Conservation (phyloP, 2,888 invertebrate species). For the Cosmia pyralina region DNA sequence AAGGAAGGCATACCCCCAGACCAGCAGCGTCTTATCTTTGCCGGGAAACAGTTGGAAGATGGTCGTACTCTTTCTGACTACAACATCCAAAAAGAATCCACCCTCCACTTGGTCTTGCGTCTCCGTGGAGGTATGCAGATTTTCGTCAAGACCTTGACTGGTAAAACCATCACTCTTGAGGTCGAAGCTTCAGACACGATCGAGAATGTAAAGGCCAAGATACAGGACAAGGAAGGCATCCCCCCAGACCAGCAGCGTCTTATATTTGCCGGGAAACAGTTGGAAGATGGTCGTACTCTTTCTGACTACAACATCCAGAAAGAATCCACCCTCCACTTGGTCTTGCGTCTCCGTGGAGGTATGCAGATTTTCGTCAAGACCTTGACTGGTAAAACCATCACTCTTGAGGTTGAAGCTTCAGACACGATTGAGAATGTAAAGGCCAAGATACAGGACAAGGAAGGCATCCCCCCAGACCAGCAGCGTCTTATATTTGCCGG, state of each 20-base stretch:
- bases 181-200: conserved; percentile 83
- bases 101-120: conserved; percentile 72
- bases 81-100: conserved; percentile 78
- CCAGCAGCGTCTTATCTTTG: conserved; percentile 80
- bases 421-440: conserved; percentile 83
- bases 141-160: conserved; percentile 79
- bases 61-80: conserved; percentile 80
- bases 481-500: conserved; percentile 81
- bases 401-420: conserved; percentile 78
- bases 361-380: conserved; percentile 85
- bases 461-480: conserved; percentile 81
- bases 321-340: conserved; percentile 78
- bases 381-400: conserved; percentile 80
- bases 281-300: conserved; percentile 79
- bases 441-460: conserved; percentile 81
- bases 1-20: conserved; percentile 82
- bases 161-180: conserved; percentile 79
- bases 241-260: conserved; percentile 82
- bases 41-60: conserved; percentile 80
- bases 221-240: conserved; percentile 83
- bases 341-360: conserved; percentile 79
- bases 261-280: conserved; percentile 80
- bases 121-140: conserved; percentile 81
- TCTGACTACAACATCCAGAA: conserved; percentile 82
- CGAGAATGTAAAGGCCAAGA: conserved; percentile 84